Evolutionary conservation across 2,888 invertebrate genomes (phyloP), one percentile per base, ranked within the genome.

Genomic region (Physocephala rufipes): DNA sequence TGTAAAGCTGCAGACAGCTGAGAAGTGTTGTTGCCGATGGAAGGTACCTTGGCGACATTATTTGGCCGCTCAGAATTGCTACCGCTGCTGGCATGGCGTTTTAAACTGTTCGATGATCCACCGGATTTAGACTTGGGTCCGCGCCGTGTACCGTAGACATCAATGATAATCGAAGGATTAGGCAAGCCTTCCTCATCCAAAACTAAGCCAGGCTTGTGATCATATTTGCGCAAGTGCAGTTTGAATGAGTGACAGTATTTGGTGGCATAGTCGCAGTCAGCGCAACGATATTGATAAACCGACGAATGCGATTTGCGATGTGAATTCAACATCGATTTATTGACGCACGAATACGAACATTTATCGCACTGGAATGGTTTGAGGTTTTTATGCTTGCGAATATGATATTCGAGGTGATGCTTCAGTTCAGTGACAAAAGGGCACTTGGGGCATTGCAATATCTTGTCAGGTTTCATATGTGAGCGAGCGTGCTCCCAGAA

Each of bases 401-500:
- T 89, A 84, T 98, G 99, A 81, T 99, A 99, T 84, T 99, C 98
- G 73, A 99, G 87, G 79, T 99, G 99, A 84, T 99, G 99, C 82
- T 99, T 99, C 88, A 96, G 96, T 84, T 99, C 98, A 0, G 99
- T 99, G 3, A 98, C 97, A 82, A 99, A 99, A 0, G 95, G 95
- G 82, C 99, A 99, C 80, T 93, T 91, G 4, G 93, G 92, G 81
- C 99, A 99, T 73, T 91, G 91, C 36, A 99, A 88, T 78, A 95
- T 90, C 83, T 97, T 97, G 78, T 99, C 98, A 0, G 92, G 91
- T 80, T 95, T 96, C 80, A 99, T 98, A 87, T 99, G 99, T 24
- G 90, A 89, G 70, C 92, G 91, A 28, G 91, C 91, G 84, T 99
- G 99, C 53, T 92, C 91, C 98, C 99, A 99, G 82, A 95, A 97